These are phyloP conservation scores for Dendrophyllia cribrosa DNA, from an alignment of 64 coral and sea anemone genomes.

Conservation along the genomic window DNA sequence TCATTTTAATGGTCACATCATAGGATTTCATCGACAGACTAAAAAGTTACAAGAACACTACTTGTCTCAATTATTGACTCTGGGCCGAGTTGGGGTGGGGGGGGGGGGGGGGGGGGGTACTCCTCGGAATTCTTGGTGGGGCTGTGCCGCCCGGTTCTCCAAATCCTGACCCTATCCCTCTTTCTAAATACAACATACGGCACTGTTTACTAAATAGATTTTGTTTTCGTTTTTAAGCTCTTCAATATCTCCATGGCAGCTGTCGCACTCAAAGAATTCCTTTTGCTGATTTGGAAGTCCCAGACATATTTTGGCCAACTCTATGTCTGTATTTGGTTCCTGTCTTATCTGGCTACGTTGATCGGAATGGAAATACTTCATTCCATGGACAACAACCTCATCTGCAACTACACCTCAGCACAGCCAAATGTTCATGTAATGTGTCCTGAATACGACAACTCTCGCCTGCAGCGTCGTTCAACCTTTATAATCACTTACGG, in stretches of 20 bases:
- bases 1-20: too few species aligned
- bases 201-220: too few species aligned
- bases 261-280: background rate
- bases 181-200: too few species aligned
- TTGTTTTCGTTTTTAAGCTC: too few species aligned
- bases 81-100: too few species aligned
- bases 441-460: background rate
- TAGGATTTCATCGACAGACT: too few species aligned
- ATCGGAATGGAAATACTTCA: conserved; percentile 17
- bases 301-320: conserved; percentile 16
- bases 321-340: background rate
- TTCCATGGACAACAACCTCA: background rate
- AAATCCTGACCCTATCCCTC: too few species aligned
- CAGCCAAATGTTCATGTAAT: background rate
- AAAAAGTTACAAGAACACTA: too few species aligned
- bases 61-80: too few species aligned
- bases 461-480: background rate
- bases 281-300: background rate
- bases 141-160: too few species aligned
- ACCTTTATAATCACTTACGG: background rate
- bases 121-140: too few species aligned
- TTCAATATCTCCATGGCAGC: background rate
- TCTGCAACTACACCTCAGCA: background rate
- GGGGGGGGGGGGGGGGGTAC: too few species aligned
- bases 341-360: background rate